phyloP scores from a whole-genome alignment of 2,797 vertebrate species.

The Pogonophryne albipinna region DNA sequence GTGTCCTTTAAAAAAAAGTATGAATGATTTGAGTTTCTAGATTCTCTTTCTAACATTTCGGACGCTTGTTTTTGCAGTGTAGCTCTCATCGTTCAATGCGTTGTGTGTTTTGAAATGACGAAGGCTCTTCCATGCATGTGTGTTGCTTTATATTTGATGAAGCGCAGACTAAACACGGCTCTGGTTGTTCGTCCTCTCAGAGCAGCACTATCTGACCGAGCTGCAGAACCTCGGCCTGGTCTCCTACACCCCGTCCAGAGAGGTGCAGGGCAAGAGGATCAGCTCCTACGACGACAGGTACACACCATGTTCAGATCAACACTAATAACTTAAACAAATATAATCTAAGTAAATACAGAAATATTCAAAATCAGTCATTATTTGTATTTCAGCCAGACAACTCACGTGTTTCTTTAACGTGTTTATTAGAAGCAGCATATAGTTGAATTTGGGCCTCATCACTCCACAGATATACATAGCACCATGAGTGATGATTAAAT shows the following conservation, averaged over 20 bases:
- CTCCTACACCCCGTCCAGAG: conserved; percentile 90
- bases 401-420: too few species aligned
- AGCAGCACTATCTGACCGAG: conserved; percentile 87
- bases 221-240: conserved; percentile 88
- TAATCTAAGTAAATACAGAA: too few species aligned
- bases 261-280: conserved; percentile 89
- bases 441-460: too few species aligned
- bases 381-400: too few species aligned
- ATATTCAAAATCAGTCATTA: too few species aligned
- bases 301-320: too few species aligned
- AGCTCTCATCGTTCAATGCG: neutral
- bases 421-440: too few species aligned
- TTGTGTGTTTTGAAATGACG: conserved; percentile 8
- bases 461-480: too few species aligned
- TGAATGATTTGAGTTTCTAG: neutral
- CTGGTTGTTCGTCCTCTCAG: conserved; percentile 72
- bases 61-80: neutral
- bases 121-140: neutral
- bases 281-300: conserved; percentile 93
- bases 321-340: too few species aligned
- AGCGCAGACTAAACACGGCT: conserved; percentile 18
- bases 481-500: too few species aligned
- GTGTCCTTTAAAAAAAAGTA: too few species aligned
- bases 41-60: neutral
- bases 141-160: neutral